Base-by-base conservation (phyloP, 2,113 vertebrate genomes). In the Phyllostomus hastatus region DNA sequence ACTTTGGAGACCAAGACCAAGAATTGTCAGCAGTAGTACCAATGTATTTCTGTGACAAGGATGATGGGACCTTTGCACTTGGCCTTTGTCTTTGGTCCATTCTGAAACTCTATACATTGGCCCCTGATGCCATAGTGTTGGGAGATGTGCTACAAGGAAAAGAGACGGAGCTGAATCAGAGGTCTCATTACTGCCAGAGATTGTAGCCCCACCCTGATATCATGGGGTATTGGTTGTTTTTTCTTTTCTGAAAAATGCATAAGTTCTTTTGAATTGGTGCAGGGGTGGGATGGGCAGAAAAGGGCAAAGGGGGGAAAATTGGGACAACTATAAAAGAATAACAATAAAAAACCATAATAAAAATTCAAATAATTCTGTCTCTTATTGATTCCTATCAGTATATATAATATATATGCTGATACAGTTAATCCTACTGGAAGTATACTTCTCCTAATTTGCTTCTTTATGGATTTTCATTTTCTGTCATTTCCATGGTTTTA, bases 41-140 rank as follows among this genome's bases (percentile, higher is more conserved):
- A n/a, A n/a, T n/a, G 64, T n/a, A 17, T 7, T 67, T 43, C 43
- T 15, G 1, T 67, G 33, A 26, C 26, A 7, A 41, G 1, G 35
- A 16, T 1, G 33, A 2, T 20, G 54, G 70, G 79, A 46, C 24
- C 0, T 15, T 6, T 19, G 16, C 26, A 10, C 1, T 20, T 28
- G 59, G 31, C 19, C 52, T 66, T 5, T 19, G 6, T 10, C 46
- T 61, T 50, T 20, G 26, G 43, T 41, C 24, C n/a, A 19, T 75
- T 54, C 16, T 35, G 38, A 16, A 89, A 57, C 33, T 72, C 19
- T 28, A 0, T 0, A 1, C 5, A 0, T 17, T 33, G 52, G 4
- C 35, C 31, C 0, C 41, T 15, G 4, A 4, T 50, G 59, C 20
- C 7, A 2, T 4, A 16, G 14, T 8, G 7, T 11, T 7, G 16